Evolutionary conservation across 2,888 invertebrate genomes (phyloP).

Genomic region (Cactoblastis cactorum): DNA sequence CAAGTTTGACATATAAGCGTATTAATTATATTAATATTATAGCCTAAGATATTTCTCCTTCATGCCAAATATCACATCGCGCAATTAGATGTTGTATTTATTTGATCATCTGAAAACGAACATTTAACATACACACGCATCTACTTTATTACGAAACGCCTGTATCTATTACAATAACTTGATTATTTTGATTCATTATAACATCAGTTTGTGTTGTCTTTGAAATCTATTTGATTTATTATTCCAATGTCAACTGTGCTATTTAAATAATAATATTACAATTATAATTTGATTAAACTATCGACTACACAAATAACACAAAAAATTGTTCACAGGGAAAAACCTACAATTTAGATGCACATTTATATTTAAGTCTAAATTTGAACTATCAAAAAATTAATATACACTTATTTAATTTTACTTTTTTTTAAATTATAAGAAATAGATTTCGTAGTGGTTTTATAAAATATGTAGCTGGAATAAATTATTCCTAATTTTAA

Average conservation of each 20-base stretch:
- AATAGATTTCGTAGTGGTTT: no score
- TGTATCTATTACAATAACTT: constrained; percentile 7
- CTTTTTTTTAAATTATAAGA: no score
- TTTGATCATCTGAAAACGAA: not conserved
- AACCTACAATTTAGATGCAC: no score
- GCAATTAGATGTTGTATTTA: not conserved
- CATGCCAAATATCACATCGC: not conserved
- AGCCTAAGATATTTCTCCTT: not conserved
- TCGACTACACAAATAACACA: no score
- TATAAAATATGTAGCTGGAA: no score
- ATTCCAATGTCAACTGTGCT: not conserved
- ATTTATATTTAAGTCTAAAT: no score
- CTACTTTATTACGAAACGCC: not conserved
- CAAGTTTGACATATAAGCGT: not conserved
- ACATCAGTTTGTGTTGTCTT: not conserved
- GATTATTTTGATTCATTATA: not conserved
- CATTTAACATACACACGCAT: not conserved
- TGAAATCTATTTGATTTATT: not conserved
- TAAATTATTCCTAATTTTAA: no score
- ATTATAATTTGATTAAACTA: not conserved
- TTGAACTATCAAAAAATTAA: no score
- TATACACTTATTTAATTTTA: no score
- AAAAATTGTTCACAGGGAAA: no score
- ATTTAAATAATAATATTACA: not conserved
- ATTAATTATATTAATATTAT: not conserved